phyloP scores from a whole-genome alignment of 2,888 invertebrate genomes.

The Lepidocyrtoides sp. region DNA sequence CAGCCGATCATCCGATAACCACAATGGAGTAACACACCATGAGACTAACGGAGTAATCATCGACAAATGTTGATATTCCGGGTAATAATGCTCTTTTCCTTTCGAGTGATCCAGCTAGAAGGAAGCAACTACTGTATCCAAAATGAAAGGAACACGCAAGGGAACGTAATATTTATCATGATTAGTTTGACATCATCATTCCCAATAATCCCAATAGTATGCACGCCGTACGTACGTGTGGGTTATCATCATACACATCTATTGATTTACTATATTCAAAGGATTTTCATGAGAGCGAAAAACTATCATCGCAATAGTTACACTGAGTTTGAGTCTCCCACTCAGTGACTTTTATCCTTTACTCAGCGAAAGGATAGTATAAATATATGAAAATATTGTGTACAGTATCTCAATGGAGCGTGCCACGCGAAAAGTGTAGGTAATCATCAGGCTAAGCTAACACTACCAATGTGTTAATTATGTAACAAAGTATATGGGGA shows the following conservation, averaged over 20 bases:
- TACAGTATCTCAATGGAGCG: too few species aligned
- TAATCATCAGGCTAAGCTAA: background rate
- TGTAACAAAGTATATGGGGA: too few species aligned
- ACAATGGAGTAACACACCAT: constrained; percentile 37
- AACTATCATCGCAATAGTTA: too few species aligned
- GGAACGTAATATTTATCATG: constrained; percentile 4
- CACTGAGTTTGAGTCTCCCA: too few species aligned
- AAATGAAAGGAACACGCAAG: background rate
- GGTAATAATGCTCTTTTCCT: background rate
- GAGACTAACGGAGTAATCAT: constrained; percentile 31
- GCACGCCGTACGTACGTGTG: background rate
- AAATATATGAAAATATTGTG: too few species aligned
- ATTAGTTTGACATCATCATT: constrained; percentile 4
- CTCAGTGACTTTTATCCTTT: too few species aligned
- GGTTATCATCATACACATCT: too few species aligned
- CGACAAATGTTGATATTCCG: constrained; percentile 48
- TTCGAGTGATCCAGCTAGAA: background rate
- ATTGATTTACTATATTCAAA: too few species aligned
- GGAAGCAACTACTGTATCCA: background rate
- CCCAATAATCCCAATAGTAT: background rate
- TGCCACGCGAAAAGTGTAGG: too few species aligned
- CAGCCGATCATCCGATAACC: constrained; percentile 41
- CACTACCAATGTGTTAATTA: background rate
- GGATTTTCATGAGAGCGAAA: too few species aligned
- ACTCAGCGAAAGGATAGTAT: too few species aligned